These are phyloP conservation scores for Thymelicus lineola DNA, from an alignment of 2,888 invertebrate genomes.

Conservation along the genomic window DNA sequence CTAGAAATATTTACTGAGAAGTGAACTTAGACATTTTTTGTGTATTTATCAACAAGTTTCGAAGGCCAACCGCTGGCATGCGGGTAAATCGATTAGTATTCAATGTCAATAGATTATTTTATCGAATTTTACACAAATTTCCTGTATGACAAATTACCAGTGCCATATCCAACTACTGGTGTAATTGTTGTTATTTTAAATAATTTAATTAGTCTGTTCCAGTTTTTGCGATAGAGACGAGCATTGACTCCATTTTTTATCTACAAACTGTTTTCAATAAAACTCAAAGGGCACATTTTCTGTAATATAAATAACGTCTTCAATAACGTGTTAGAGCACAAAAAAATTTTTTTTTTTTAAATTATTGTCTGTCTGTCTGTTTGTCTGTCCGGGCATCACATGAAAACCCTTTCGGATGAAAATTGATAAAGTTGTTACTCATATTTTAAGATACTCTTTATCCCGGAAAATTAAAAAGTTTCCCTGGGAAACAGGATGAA, in stretches of 20 bases:
- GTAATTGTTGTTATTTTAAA: neutral
- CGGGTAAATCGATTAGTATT: conserved; percentile 36
- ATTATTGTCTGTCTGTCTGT: too few relatives aligned
- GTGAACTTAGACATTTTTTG: conserved; percentile 29
- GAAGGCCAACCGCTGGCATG: conserved; percentile 33
- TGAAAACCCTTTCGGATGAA: too few relatives aligned
- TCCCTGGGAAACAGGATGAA: too few relatives aligned
- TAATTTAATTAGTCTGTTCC: neutral
- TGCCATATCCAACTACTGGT: neutral
- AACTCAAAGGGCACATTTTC: too few relatives aligned
- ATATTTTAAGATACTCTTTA: too few relatives aligned
- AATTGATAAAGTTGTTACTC: too few relatives aligned
- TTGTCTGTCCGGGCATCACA: too few relatives aligned
- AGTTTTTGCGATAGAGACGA: conserved; percentile 2
- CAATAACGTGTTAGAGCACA: too few relatives aligned
- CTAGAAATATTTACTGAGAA: neutral
- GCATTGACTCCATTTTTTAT: conserved; percentile 7
- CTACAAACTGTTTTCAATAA: neutral
- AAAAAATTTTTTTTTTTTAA: too few relatives aligned
- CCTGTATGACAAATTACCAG: conserved; percentile 23
- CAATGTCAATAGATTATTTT: conserved; percentile 34
- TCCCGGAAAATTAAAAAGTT: too few relatives aligned
- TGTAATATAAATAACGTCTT: too few relatives aligned
- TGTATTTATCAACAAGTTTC: conserved; percentile 19
- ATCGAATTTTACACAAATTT: conserved; percentile 19